Evolutionary conservation across 35 echinoderm and acorn worm genomes (phyloP).

Genomic region (Anneissia japonica): DNA sequence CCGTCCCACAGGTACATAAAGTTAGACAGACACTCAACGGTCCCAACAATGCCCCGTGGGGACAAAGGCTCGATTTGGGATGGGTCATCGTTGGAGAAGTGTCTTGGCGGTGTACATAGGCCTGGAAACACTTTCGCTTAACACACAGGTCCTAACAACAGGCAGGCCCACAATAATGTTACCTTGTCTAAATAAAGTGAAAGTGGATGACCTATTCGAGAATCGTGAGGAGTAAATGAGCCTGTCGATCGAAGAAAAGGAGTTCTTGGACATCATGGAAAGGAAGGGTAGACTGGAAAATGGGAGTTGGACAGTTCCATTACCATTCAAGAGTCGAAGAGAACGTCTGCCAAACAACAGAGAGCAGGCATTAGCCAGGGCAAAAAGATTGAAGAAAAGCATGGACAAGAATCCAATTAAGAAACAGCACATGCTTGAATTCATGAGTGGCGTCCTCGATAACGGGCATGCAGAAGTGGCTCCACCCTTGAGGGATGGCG

Average conservation of each 20-base stretch:
- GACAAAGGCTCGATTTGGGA: slow-evolving; percentile 27
- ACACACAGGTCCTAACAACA: background rate
- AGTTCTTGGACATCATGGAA: slow-evolving; percentile 34
- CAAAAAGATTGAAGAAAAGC: background rate
- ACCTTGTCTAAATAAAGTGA: slow-evolving; percentile 5
- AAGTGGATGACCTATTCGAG: background rate
- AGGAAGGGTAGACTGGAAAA: slow-evolving; percentile 5
- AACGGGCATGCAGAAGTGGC: slow-evolving; percentile 29
- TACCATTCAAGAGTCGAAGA: slow-evolving; percentile 13
- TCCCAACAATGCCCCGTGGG: slow-evolving; percentile 20
- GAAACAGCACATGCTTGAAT: slow-evolving; percentile 28
- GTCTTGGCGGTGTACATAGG: slow-evolving; percentile 18
- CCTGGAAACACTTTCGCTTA: background rate
- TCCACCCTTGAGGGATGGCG: background rate
- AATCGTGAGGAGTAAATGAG: background rate
- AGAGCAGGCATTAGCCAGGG: slow-evolving; percentile 12
- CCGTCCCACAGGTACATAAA: slow-evolving; percentile 17
- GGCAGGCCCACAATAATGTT: slow-evolving; percentile 4
- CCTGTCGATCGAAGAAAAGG: slow-evolving; percentile 2
- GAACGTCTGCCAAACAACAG: slow-evolving; percentile 32
- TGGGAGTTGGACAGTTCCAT: slow-evolving; percentile 32
- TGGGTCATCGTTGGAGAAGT: slow-evolving; percentile 39
- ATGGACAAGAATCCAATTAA: slow-evolving; percentile 21
- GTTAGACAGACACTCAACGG: slow-evolving; percentile 12
- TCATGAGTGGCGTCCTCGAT: slow-evolving; percentile 24